Conservation (phyloP, 2,888 invertebrate species). For the Tyria jacobaeae region DNA sequence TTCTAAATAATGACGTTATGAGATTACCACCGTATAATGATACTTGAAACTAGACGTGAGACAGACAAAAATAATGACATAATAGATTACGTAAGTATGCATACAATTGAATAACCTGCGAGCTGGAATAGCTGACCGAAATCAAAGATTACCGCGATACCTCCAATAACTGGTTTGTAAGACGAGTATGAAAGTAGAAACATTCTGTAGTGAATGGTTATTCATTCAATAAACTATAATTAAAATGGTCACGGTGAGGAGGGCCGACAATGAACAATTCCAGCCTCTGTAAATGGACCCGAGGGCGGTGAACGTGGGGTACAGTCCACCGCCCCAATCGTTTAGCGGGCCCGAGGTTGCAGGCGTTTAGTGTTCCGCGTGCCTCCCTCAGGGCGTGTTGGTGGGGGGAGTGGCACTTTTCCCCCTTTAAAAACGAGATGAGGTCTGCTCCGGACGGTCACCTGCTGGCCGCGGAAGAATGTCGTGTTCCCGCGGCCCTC, state of each 20-base stretch:
- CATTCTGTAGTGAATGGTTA: constrained; percentile 10
- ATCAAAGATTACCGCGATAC: constrained; percentile 10
- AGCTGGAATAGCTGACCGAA: constrained; percentile 30
- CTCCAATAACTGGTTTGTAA: constrained; percentile 14
- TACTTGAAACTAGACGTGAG: constrained; percentile 23
- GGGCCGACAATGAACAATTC: too few relatives aligned
- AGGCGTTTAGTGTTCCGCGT: too few relatives aligned
- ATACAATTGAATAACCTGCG: constrained; percentile 36
- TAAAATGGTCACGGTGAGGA: neutral
- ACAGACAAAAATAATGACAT: constrained; percentile 31
- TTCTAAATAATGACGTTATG: neutral
- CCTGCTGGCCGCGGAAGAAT: too few relatives aligned
- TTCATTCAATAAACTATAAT: neutral
- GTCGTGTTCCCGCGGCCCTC: too few relatives aligned
- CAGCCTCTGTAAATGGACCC: too few relatives aligned
- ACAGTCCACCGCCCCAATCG: too few relatives aligned
- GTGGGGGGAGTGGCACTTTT: too few relatives aligned
- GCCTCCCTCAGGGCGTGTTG: too few relatives aligned
- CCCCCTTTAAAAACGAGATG: too few relatives aligned
- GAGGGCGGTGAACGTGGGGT: too few relatives aligned
- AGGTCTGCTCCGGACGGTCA: too few relatives aligned
- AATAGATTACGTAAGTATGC: constrained; percentile 32
- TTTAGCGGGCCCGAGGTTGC: too few relatives aligned
- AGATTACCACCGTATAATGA: neutral
- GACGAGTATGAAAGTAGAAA: constrained; percentile 10